Base-by-base conservation (phyloP, 2,113 vertebrate species). In the Pangasianodon hypophthalmus region DNA sequence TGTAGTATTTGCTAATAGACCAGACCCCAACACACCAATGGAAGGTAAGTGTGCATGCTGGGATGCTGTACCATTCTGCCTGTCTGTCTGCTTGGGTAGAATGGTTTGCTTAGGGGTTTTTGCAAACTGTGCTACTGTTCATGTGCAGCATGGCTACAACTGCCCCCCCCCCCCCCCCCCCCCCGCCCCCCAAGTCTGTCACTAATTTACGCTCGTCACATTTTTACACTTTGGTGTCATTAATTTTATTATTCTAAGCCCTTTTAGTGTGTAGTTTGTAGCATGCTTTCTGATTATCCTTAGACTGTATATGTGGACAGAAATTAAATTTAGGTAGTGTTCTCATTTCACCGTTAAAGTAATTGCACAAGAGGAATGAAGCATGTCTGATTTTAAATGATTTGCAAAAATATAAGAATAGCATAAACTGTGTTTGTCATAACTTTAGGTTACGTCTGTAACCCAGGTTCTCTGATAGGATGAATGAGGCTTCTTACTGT, bases 11-110 rank as follows among this genome's bases (percentile, higher is more conserved):
- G 98, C 98, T 26, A 98, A 98, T 92, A 96, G 98, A 50, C 98
- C 98, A 0, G 98, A 99, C 93, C 97, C 98, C 91, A 98, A 97
- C 95, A 99, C 98, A 0, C 98, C 98, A 0, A 98, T 99, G 96
- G 98, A 99, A 97, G 98, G 98, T 98, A 95, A 86, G 96, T 91
- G 14, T 88, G 41, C 13, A 73, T 79, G 71, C 75, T 37, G 21
- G 37, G 24, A 84, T 85, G 0, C 46, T 48, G 50, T 60, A 60
- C 9, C 44, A 62, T 71, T 29, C 29, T 37, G 9, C 52, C n/a
- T 10, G 24, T 46, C 75, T 77, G n/a, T 77, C 46, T 77, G 71
- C 41, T 54, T 56, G 60, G 41, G 41, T 87, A 69, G 75, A 89
- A 71, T 81, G 81, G 79, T 87, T 92, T 62, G 58, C 56, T 83